Evolutionary conservation across 2,797 vertebrate genomes (phyloP).

Genomic region (Enteromius paludinosus): DNA sequence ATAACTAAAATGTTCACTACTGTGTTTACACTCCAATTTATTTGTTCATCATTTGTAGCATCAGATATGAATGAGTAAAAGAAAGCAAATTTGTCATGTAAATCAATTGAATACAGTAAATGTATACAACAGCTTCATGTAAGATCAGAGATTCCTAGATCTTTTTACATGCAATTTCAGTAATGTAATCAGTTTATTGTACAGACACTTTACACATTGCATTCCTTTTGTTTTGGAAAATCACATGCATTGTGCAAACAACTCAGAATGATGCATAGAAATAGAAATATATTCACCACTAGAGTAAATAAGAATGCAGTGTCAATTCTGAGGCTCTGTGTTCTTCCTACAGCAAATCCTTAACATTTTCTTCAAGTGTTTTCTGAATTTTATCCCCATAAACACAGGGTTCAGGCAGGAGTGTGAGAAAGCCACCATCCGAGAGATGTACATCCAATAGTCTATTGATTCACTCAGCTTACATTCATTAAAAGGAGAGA

Average conservation of each 20-base stretch:
- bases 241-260: not conserved
- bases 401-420: conserved; percentile 94
- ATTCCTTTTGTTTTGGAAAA: not conserved
- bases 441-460: conserved; percentile 76
- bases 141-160: fast-evolving
- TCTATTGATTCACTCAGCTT: conserved; percentile 49
- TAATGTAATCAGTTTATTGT: not conserved
- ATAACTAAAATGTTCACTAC: not conserved
- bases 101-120: not conserved
- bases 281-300: conserved; percentile 72
- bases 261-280: conserved; percentile 38
- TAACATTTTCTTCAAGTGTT: conserved; percentile 79
- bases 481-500: conserved; percentile 63
- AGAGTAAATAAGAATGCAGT: conserved; percentile 66
- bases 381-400: conserved; percentile 90
- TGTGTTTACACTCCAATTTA: not conserved
- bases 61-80: not conserved
- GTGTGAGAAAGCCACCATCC: conserved; percentile 87
- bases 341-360: conserved; percentile 37
- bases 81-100: not conserved
- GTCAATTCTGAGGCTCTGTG: not conserved
- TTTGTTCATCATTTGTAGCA: not conserved
- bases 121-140: not conserved
- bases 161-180: not conserved
- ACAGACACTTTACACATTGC: not conserved